A percentile compares a stretch with the other conserved stretches of the same genome.
Evolutionary conservation across 1,140 invertebrate species (phyloP).

Genomic region (Drosophila erecta): DNA sequence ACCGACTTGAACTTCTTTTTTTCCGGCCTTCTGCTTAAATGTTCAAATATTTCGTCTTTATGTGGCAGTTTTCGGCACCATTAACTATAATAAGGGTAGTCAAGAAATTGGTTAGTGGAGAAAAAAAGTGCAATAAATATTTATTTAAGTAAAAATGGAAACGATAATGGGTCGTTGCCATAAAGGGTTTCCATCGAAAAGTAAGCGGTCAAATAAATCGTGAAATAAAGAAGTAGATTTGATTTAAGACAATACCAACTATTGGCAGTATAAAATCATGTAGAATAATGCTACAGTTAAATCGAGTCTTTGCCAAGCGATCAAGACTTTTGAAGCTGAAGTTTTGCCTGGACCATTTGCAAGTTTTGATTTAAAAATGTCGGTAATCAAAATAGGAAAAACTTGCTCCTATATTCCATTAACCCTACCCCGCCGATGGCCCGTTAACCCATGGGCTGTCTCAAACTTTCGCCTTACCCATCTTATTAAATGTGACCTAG

Average conservation of each 20-base stretch:
- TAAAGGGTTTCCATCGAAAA: too few relatives aligned
- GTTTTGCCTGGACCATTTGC: not conserved
- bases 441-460: slow-evolving; percentile 6
- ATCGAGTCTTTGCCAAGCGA: not conserved
- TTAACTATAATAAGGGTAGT: not conserved
- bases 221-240: too few relatives aligned
- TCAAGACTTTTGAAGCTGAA: not conserved
- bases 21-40: not conserved
- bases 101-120: slow-evolving; percentile 17
- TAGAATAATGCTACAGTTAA: too few relatives aligned
- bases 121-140: not conserved
- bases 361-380: slow-evolving; percentile 19
- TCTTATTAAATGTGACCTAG: slow-evolving; percentile 48
- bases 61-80: slow-evolving; percentile 8
- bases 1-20: not conserved
- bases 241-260: too few relatives aligned
- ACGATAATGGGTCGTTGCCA: not conserved
- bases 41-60: slow-evolving; percentile 29
- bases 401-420: slow-evolving; percentile 18
- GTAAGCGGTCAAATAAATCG: too few relatives aligned
- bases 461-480: slow-evolving; percentile 36
- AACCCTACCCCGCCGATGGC: not conserved
- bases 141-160: not conserved
- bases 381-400: slow-evolving; percentile 5
- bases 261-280: too few relatives aligned